Percentiles rank a stretch among this genome's conserved stretches.
Conservation (phyloP, 2,797 vertebrate genomes). For the Taeniopygia guttata region DNA sequence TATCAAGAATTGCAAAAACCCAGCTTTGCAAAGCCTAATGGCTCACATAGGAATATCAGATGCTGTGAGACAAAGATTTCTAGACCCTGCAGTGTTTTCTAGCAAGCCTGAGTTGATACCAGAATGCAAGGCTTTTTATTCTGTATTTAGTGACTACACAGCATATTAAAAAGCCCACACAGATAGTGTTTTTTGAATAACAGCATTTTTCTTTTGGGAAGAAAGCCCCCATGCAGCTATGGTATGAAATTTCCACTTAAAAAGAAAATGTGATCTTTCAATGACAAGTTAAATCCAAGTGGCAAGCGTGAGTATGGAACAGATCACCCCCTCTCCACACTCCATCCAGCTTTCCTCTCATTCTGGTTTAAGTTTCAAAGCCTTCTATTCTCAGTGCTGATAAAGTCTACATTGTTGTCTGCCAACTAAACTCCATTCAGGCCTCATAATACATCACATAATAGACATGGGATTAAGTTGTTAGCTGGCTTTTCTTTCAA, state of each 20-base stretch:
- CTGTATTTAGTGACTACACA: background rate
- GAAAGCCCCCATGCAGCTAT: background rate
- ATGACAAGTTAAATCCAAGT: conserved; percentile 10
- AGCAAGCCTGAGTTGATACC: background rate
- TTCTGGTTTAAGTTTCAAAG: conserved; percentile 35
- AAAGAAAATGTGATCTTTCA: conserved; percentile 10
- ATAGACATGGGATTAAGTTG: conserved; percentile 52
- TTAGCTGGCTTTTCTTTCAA: conserved; percentile 46
- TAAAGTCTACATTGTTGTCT: conserved; percentile 42
- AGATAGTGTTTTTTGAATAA: background rate
- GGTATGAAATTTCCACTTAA: background rate
- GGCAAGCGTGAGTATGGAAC: background rate
- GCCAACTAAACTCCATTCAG: conserved; percentile 54
- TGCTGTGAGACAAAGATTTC: background rate
- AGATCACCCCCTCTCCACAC: background rate
- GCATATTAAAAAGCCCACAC: background rate
- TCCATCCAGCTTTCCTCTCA: background rate
- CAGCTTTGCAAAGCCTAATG: background rate
- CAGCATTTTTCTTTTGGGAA: background rate
- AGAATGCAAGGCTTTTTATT: background rate
- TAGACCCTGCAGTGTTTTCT: background rate
- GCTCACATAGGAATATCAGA: background rate
- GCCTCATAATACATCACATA: conserved; percentile 52
- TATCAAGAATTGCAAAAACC: background rate
- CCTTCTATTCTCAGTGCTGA: conserved; percentile 50